Conservation (phyloP, 2,113 vertebrate species). For the Tragelaphus strepsiceros region DNA sequence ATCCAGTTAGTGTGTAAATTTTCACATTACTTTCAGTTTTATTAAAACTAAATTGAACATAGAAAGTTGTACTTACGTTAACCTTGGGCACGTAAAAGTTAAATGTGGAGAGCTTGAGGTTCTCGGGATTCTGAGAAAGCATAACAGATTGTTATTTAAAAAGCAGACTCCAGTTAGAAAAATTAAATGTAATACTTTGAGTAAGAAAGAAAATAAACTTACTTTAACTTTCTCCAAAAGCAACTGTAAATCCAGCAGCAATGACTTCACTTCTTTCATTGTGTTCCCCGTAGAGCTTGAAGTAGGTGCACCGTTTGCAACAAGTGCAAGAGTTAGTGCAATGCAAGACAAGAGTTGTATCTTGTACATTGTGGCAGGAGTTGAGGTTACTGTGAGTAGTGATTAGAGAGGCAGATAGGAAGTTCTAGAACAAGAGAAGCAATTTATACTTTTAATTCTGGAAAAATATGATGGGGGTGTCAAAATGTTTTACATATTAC, state of each 20-base stretch:
- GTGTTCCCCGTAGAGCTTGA: neutral
- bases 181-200: neutral
- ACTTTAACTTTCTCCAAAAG: constrained; percentile 53
- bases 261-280: neutral
- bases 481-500: constrained; percentile 82
- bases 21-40: neutral
- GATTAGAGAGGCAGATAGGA: constrained; percentile 54
- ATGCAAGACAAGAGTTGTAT: constrained; percentile 67
- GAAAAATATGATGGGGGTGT: constrained; percentile 86
- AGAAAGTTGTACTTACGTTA: constrained; percentile 58
- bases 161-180: neutral
- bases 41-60: constrained; percentile 29
- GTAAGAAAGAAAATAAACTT: constrained; percentile 59
- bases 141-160: constrained; percentile 38
- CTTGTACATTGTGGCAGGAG: constrained; percentile 74
- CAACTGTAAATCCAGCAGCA: neutral
- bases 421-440: constrained; percentile 65
- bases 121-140: constrained; percentile 53
- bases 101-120: neutral
- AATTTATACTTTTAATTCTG: constrained; percentile 85
- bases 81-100: constrained; percentile 49
- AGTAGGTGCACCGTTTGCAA: constrained; percentile 58
- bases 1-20: neutral
- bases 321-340: constrained; percentile 58
- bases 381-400: constrained; percentile 61